These are phyloP conservation scores for Ceyx margarethae DNA, from an alignment of 2,113 vertebrate genomes.

Conservation along the genomic window DNA sequence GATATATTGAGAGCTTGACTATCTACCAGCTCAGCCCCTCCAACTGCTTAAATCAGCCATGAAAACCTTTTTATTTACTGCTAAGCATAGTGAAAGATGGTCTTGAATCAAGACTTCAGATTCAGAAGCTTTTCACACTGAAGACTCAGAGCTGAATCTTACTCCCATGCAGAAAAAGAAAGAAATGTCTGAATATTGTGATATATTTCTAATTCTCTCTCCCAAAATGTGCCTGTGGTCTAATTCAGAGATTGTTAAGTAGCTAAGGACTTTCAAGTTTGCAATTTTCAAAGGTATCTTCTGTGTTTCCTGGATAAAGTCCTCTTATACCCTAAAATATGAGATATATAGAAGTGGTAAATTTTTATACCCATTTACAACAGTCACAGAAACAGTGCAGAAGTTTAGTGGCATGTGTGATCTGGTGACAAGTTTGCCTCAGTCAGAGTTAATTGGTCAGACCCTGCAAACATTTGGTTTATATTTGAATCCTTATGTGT, in stretches of 20 bases:
- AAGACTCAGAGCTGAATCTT: background rate
- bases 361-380: background rate
- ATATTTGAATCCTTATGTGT: background rate
- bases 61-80: slow-evolving; percentile 39
- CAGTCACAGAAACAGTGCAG: background rate
- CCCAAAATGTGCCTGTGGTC: background rate
- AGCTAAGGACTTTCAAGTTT: background rate
- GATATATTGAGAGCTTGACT: background rate
- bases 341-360: background rate
- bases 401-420: rapidly evolving
- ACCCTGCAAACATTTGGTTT: background rate
- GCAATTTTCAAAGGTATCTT: background rate
- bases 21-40: background rate
- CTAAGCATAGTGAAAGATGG: background rate
- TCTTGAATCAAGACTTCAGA: background rate
- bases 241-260: background rate
- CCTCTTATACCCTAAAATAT: background rate
- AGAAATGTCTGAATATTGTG: background rate
- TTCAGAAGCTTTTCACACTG: background rate
- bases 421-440: background rate
- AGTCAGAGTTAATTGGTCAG: background rate
- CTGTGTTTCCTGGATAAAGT: background rate
- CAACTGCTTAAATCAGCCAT: slow-evolving; percentile 12
- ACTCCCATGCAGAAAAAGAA: background rate
- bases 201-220: background rate